Evolutionary conservation across 2,797 vertebrate species (phyloP).

Genomic region (Denticeps clupeoides): DNA sequence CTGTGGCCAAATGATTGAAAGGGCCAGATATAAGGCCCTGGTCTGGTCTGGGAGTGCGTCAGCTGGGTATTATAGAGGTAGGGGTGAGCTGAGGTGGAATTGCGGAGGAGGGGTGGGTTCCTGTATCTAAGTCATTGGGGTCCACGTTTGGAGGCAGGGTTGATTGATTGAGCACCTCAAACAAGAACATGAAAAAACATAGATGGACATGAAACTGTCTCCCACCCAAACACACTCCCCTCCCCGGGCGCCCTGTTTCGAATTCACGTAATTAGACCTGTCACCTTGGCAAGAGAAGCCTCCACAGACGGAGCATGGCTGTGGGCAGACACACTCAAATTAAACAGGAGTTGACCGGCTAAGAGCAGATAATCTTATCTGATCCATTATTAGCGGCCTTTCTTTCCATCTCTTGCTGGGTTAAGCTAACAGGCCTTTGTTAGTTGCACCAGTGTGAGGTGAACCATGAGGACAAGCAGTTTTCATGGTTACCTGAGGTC

Average conservation of each 20-base stretch:
- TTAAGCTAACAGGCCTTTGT: constrained; percentile 46
- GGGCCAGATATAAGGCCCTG: constrained; percentile 18
- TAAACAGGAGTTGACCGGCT: constrained; percentile 30
- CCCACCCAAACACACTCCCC: constrained; percentile 23
- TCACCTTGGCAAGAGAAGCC: constrained; percentile 29
- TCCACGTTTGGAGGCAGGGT: constrained; percentile 31
- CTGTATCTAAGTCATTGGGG: constrained; percentile 16
- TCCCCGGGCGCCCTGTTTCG: constrained; percentile 37
- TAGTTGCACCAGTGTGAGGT: constrained; percentile 34
- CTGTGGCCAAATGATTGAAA: constrained; percentile 15
- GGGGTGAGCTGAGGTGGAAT: not conserved
- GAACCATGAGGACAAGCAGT: constrained; percentile 39
- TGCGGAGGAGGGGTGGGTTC: not conserved
- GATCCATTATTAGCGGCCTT: constrained; percentile 50
- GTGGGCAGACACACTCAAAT: constrained; percentile 24
- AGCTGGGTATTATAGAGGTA: not conserved
- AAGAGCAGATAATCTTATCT: constrained; percentile 48
- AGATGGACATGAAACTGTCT: constrained; percentile 36
- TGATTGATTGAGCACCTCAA: constrained; percentile 36
- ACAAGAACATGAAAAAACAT: constrained; percentile 41
- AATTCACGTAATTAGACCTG: constrained; percentile 49
- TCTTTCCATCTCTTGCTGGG: constrained; percentile 47
- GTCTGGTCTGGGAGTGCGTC: too few species aligned
- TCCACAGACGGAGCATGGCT: constrained; percentile 21
- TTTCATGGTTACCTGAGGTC: too few species aligned